Evolutionary conservation across 2,113 vertebrate genomes (phyloP), one percentile per base, ranked within the genome.

Genomic region (Callorhinus ursinus): DNA sequence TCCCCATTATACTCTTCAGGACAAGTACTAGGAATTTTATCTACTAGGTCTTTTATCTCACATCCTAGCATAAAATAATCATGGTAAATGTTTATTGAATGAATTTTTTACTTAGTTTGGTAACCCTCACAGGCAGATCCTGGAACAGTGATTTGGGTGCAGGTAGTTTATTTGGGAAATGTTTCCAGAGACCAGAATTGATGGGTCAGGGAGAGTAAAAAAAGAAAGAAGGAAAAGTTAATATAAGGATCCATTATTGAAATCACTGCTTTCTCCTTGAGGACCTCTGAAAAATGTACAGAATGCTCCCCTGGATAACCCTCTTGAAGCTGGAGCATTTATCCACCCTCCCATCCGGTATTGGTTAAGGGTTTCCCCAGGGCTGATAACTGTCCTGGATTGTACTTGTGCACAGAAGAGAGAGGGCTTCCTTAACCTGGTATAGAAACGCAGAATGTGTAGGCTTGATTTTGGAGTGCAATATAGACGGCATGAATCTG

Each of bases 21-120:
- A 46, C 24, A 96, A 53, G 28, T 51, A 81, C 59, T 36, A 63
- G 16, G 14, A 51, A 88, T 82, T 91, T 91, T 85, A 57, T 74
- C 79, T 77, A 69, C 57, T 92, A 61, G n/a, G 22, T 57, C 46
- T 95, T 76, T 93, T 61, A 94, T 94, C 33, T 87, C 92, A 31
- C 3, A 88, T 2, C 31, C 65, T 89, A 92, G 7, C 8, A 53
- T 80, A 87, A 61, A 71, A 31, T n/a, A 88, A 7, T 83, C 85
- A 36, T 92, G 65, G 15, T 90, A 67, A 95, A 88, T 80, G 22
- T 63, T 93, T 88, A 15, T n/a, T 94, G 53, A 84, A 77, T 87
- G 36, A 12, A 88, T 36, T 84, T 79, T 80, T 97, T 39, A 14
- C 82, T 82, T 93, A 89, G 21, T 88, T 96, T 80, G 57, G 42